Conservation (phyloP, 2,113 vertebrate species). For the Megaceryle maxima region DNA sequence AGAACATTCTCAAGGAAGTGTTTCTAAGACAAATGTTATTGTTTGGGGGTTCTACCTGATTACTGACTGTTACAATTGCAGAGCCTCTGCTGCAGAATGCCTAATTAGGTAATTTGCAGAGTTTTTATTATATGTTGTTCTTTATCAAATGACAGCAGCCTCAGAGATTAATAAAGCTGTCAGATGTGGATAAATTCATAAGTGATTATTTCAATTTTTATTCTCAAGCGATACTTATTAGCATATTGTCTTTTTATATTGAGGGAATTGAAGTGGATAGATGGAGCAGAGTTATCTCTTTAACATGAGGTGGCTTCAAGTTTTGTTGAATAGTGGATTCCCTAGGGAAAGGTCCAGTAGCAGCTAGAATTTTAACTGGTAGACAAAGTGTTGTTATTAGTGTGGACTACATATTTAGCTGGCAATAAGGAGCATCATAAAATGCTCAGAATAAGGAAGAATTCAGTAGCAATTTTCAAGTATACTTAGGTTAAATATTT, state of each 20-base stretch:
- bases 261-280: background rate
- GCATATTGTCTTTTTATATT: conserved; percentile 32
- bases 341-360: background rate
- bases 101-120: conserved; percentile 70
- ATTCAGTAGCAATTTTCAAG: background rate
- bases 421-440: background rate
- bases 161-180: conserved; percentile 73
- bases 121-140: conserved; percentile 63
- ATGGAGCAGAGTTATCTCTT: conserved; percentile 29
- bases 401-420: background rate
- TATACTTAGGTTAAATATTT: background rate
- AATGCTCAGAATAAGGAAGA: background rate
- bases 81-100: conserved; percentile 41
- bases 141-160: conserved; percentile 75
- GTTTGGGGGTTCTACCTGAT: conserved; percentile 53
- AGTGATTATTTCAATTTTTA: conserved; percentile 60
- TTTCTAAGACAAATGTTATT: conserved; percentile 40
- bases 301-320: background rate
- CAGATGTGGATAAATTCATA: conserved; percentile 63
- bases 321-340: conserved; percentile 14
- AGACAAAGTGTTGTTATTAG: background rate
- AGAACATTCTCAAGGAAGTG: background rate
- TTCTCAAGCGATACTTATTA: conserved; percentile 59
- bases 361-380: conserved; percentile 14
- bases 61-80: conserved; percentile 49